phyloP scores from a whole-genome alignment of 2,113 vertebrate species.

The Prolemur simus region DNA sequence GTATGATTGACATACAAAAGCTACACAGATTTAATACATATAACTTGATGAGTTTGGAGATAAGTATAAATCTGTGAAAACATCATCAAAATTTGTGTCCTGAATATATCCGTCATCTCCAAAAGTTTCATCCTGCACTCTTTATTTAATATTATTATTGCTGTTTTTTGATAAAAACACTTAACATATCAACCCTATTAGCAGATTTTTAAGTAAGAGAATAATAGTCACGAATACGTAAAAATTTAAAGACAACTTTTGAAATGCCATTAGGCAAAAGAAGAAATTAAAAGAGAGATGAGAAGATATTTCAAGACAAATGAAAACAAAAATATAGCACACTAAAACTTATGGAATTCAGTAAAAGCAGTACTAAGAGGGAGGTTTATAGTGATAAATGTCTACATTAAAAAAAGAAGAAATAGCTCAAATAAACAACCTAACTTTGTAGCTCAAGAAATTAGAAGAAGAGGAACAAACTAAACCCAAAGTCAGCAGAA shows the following conservation, averaged over 20 bases:
- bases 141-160: background rate
- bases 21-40: background rate
- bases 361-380: background rate
- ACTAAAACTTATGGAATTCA: background rate
- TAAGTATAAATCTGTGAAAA: background rate
- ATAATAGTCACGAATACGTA: background rate
- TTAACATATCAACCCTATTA: background rate
- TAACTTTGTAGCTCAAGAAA: background rate
- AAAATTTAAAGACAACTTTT: background rate
- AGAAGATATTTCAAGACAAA: background rate
- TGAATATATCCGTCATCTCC: background rate
- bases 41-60: background rate
- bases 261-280: background rate
- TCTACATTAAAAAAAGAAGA: background rate
- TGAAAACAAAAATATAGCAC: background rate
- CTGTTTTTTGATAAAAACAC: background rate
- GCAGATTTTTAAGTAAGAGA: background rate
- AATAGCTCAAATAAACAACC: background rate
- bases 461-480: background rate
- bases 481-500: background rate
- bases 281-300: background rate
- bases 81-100: background rate
- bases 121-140: background rate
- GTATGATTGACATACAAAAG: background rate
- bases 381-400: background rate